Evolutionary conservation across 1,140 invertebrate genomes (phyloP), one percentile per base, ranked within the genome.

Genomic region (Ostrea edulis): DNA sequence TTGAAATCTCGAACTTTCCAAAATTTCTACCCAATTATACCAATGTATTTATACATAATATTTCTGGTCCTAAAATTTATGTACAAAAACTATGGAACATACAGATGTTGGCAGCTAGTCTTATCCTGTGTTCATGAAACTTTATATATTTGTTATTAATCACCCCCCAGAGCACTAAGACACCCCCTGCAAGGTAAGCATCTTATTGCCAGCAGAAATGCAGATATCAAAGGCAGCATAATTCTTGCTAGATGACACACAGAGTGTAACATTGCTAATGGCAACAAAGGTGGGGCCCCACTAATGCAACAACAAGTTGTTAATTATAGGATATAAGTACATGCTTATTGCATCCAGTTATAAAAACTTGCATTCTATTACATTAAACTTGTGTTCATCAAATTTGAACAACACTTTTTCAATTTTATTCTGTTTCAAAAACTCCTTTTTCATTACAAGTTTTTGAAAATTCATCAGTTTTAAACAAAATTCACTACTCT

Each of bases 201-300:
- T 29, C 68, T n/a, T 20, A 29, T 4, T 77, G 58, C 68, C 25
- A 77, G 12, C 8, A 62, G 55, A 62, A 17, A 7, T 20, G 55
- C 55, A 62, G 14, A 62, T 35, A 77, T 77, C 25, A 29, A 77
- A 77, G 12, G 25, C 68, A 29, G 68, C 25, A 44, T 77, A 77
- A 25, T 77, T 77, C 68, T 77, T 29, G 68, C 68, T 77, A 35
- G 22, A 77, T 77, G 25, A 29, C 68, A 77, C 68, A 77, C 29
- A 14, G 7, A 62, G n/a, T 62, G n/a, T 62, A n/a, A 17, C 17
- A 20, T 5, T 20, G 14, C 17, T 62, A 62, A 62, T 25, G 29
- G 25, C 68, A 77, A 35, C 8, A 29, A 14, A 25, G 68, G 68
- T 77, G 68, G 35, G 25, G 68, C 68, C 14, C 25, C 25, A 77